Evolutionary conservation across 2,797 vertebrate genomes (phyloP).

Genomic region (Smutsia temminckii): DNA sequence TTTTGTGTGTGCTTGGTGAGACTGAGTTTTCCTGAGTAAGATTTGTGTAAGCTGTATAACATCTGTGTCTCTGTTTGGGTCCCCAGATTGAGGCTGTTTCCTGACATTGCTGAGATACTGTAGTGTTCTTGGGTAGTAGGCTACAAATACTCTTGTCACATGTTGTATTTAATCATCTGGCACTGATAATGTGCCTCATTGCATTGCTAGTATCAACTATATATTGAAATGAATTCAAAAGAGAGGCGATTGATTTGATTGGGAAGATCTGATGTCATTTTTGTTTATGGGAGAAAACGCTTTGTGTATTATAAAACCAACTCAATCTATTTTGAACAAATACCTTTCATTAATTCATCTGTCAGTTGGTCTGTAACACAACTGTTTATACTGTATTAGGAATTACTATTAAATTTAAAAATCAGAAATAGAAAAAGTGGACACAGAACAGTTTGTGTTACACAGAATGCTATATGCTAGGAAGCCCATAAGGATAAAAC

Average conservation of each 20-base stretch:
- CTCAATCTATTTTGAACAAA: slow-evolving; percentile 3
- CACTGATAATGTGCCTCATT: neutral
- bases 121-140: neutral
- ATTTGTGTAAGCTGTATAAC: slow-evolving; percentile 32
- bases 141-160: neutral
- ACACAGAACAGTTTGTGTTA: neutral
- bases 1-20: slow-evolving; percentile 26
- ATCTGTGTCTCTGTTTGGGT: slow-evolving; percentile 4
- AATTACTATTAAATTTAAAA: slow-evolving; percentile 61
- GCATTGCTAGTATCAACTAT: neutral
- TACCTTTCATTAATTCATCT: neutral
- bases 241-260: neutral
- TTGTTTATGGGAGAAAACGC: slow-evolving; percentile 38
- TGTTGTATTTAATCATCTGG: neutral
- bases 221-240: slow-evolving; percentile 22
- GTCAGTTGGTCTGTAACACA: neutral
- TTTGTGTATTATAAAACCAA: slow-evolving; percentile 39
- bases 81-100: neutral
- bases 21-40: slow-evolving; percentile 17
- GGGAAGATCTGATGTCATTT: slow-evolving; percentile 42
- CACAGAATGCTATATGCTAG: neutral
- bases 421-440: slow-evolving; percentile 18
- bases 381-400: neutral
- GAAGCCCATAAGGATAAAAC: neutral
- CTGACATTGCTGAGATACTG: slow-evolving; percentile 4